Base-by-base conservation (phyloP, 2,113 vertebrate species). In the Daubentonia madagascariensis region DNA sequence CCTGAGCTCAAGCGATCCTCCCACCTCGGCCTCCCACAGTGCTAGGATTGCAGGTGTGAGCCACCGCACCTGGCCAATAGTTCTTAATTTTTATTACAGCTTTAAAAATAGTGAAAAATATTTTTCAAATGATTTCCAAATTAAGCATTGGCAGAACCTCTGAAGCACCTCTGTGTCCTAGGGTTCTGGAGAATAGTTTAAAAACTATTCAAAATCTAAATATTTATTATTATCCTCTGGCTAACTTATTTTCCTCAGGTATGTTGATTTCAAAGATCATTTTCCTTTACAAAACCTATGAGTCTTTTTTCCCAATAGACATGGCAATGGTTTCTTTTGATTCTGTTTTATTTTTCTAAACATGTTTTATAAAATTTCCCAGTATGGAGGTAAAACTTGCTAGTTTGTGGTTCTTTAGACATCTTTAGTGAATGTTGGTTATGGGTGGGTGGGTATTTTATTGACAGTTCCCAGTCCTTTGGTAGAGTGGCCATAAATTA, bases 91-190 rank as follows among this genome's bases (percentile, higher is more conserved):
- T 76, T 94, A 73, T 87, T 94, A 40, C 3, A 96, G 18, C 23
- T 95, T 97, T 81, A 65, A 37, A 92, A 95, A 80, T 88, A 72
- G 17, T n/a, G 78, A 89, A 84, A 70, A 89, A 70, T 50, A 67
- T 65, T 88, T 87, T 70, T 5, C 20, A 23, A 89, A 18, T 97
- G 9, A 48, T 79, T 96, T 93, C 95, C 32, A 72, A 45, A 35
- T 67, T 87, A 75, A 73, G 25, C 40, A 68, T 68, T 68, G 40
- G 3, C 40, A 91, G 65, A 93, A 48, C 32, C 5, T 18, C 1
- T 84, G 6, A 80, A 84, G 40, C 3, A 85, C 61, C 59, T 95
- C 23, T 73, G 20, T 65, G 32, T 95, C 25, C 12, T 68, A 84
- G 48, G 67, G 37, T 93, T 87, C 54, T 57, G 17, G 17, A 79